Evolutionary conservation across 2,888 invertebrate genomes (phyloP).

Genomic region (Diarsia dahlii): DNA sequence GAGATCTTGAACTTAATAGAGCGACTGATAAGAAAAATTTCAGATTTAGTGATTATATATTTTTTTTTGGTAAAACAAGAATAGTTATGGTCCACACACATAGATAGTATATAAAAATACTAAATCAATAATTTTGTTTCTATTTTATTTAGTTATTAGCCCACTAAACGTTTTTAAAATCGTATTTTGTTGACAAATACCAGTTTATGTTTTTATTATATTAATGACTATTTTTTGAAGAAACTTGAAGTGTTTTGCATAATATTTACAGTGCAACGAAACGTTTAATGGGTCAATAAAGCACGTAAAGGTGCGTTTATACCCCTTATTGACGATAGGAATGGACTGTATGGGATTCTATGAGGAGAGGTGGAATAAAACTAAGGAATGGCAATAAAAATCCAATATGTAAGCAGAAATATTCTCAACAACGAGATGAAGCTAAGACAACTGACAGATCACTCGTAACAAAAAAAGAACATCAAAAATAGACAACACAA

Average conservation of each 20-base stretch:
- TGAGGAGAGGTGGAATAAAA: no score
- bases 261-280: not conserved
- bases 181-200: not conserved
- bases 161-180: not conserved
- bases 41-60: conserved; percentile 4
- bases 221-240: not conserved
- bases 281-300: not conserved
- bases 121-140: not conserved
- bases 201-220: not conserved
- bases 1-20: not conserved
- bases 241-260: no score
- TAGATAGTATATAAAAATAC: not conserved
- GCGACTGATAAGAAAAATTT: not conserved
- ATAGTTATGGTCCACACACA: not conserved
- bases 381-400: no score
- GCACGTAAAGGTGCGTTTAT: conserved; percentile 2
- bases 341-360: no score
- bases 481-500: no score
- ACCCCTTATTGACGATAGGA: no score
- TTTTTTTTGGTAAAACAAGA: not conserved
- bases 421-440: no score
- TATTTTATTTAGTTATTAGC: not conserved
- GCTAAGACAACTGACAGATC: no score
- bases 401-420: no score
- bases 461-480: no score